phyloP scores from a whole-genome alignment of 2,113 vertebrate genomes.

The Agapornis roseicollis region DNA sequence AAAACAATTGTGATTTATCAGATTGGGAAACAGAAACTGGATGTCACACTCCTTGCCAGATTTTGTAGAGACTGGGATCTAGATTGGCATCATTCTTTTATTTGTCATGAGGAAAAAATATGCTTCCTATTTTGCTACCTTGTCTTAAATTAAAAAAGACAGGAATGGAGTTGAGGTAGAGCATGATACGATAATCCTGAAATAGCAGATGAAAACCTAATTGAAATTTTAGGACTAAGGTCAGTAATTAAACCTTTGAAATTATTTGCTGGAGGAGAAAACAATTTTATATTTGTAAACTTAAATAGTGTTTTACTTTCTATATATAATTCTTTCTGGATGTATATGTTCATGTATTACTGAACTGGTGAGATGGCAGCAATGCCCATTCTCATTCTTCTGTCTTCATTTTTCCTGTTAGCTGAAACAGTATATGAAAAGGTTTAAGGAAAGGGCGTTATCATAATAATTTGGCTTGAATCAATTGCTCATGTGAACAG shows the following conservation, averaged over 20 bases:
- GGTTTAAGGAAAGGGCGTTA: accelerated
- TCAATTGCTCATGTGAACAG: neutral
- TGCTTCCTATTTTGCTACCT: constrained; percentile 13
- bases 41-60: constrained; percentile 1
- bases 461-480: neutral
- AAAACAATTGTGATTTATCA: constrained; percentile 64
- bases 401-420: neutral
- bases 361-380: neutral
- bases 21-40: constrained; percentile 25
- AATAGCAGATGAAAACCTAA: neutral
- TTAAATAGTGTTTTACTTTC: neutral
- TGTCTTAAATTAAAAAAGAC: constrained; percentile 34
- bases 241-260: neutral
- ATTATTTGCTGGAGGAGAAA: neutral
- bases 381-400: neutral
- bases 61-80: constrained; percentile 10
- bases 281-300: neutral
- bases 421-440: neutral
- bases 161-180: neutral
- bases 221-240: neutral
- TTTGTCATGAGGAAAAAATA: constrained; percentile 15
- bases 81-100: constrained; percentile 1
- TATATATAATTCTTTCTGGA: neutral
- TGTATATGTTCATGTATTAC: neutral
- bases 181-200: neutral